Base-by-base conservation (phyloP, 2,888 invertebrate species). In the Xanthostigma xanthostigma region DNA sequence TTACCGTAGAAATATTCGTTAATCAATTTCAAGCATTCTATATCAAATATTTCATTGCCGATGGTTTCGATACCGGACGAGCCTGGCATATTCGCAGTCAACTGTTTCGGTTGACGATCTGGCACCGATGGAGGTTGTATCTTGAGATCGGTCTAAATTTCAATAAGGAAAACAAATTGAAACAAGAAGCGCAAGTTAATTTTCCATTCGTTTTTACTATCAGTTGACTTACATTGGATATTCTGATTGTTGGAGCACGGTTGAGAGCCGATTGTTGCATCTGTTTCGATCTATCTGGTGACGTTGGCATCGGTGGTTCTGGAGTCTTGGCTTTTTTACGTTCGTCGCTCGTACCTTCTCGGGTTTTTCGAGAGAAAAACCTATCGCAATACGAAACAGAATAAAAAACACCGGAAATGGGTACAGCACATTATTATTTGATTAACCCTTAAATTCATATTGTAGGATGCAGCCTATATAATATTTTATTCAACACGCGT, bases 1-100 rank as follows among this genome's bases (percentile, higher is more conserved):
- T 42, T 57, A 53, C 86, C 86, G 62, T 94, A 99, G 67, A 95
- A 97, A 69, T 96, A 99, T 65, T 98, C 98, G 62, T 98, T 95
- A 62, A 98, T 93, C 41, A 92, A 71, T 58, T 86, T 88, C 53
- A 94, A 69, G 57, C 91, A 92, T 53, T 91, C 90, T 0, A 79
- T 73, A 61, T 93, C 92, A 58, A 84, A 91, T 55, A 90, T 82
- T 67, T 92, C 91, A 58, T 89, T 83, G 52, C 89, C 89, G 4
- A 88, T 81, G 0, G 85, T 76, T 62, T 89, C 89, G 0, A 89
- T 79, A 1, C 81, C 76, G 0, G 79, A 80, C 9, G 82, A 80
- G 0, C 79, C 74, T 0, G 79, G 69, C 0, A 73, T 72, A 41
- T 77, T 73, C 0, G 84, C 78, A 0, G 88, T 84, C 71, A 86